Conservation (phyloP, 1,140 invertebrate species). For the Drosophila quadrilineata region DNA sequence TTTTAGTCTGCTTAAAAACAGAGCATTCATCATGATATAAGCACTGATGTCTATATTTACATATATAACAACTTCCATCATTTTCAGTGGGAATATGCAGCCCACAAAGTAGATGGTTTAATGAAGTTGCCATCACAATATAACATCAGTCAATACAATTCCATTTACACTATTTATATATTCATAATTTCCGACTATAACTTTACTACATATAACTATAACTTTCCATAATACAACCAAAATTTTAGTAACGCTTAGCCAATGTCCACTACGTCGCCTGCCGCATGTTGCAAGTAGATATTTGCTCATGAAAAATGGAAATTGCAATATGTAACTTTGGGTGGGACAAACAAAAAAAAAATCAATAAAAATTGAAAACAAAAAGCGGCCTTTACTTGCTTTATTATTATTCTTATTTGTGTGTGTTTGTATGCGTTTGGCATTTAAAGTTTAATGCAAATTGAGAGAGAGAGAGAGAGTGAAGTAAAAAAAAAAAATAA, state of each 20-base stretch:
- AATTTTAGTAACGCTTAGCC: slow-evolving; percentile 2
- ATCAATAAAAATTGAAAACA: not conserved
- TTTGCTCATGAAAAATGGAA: slow-evolving; percentile 25
- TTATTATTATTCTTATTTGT: too few species aligned
- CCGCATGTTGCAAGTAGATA: not conserved
- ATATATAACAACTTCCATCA: not conserved
- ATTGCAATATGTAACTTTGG: slow-evolving; percentile 10
- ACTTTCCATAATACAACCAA: too few species aligned
- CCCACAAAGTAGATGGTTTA: slow-evolving; percentile 5
- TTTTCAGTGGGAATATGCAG: slow-evolving; percentile 4
- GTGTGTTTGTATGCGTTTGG: not conserved
- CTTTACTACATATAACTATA: too few species aligned
- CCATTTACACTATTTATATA: too few species aligned
- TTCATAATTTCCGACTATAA: too few species aligned
- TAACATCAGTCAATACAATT: too few species aligned
- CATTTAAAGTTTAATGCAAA: slow-evolving; percentile 18
- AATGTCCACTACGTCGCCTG: not conserved
- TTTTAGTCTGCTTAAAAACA: too few species aligned
- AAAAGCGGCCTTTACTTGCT: too few species aligned
- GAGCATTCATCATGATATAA: too few species aligned
- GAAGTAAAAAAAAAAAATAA: too few species aligned
- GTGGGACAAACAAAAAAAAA: not conserved
- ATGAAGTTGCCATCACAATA: slow-evolving; percentile 13
- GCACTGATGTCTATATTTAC: too few species aligned
- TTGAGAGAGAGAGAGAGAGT: not conserved